Evolutionary conservation across 2,113 vertebrate genomes (phyloP).

Genomic region (Takifugu bimaculatus): DNA sequence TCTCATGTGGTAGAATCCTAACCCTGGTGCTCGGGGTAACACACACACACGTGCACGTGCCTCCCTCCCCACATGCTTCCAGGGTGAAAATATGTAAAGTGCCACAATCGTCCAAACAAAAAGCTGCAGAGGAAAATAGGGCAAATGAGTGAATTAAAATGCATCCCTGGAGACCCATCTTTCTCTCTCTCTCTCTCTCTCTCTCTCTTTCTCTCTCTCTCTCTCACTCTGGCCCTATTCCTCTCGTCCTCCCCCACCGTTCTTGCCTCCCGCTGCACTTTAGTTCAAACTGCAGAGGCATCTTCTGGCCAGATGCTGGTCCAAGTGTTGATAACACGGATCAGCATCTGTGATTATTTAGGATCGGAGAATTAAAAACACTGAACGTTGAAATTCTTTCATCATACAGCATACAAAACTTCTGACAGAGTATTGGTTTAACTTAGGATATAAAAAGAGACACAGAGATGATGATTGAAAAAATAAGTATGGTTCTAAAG

Average conservation of each 20-base stretch:
- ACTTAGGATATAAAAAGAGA: slow-evolving; percentile 4
- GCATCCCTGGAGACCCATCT: slow-evolving; percentile 67
- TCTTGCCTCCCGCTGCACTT: slow-evolving; percentile 31
- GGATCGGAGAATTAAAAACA: slow-evolving; percentile 19
- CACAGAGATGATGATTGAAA: slow-evolving; percentile 1
- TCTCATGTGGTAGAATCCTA: slow-evolving; percentile 42
- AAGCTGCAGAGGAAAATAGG: slow-evolving; percentile 75
- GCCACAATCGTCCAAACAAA: slow-evolving; percentile 75
- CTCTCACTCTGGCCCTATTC: slow-evolving; percentile 10
- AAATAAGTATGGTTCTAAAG: neutral
- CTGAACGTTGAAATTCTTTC: slow-evolving; percentile 13
- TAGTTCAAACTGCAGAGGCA: slow-evolving; percentile 20
- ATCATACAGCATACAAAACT: neutral
- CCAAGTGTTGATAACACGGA: slow-evolving; percentile 20
- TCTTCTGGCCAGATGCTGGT: slow-evolving; percentile 30
- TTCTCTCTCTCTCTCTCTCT: slow-evolving; percentile 53
- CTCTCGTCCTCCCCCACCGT: slow-evolving; percentile 27
- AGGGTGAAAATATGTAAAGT: slow-evolving; percentile 76
- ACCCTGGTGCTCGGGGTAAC: slow-evolving; percentile 42
- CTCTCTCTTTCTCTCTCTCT: slow-evolving; percentile 28
- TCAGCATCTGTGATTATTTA: slow-evolving; percentile 24
- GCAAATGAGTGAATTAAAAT: slow-evolving; percentile 77
- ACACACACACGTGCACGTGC: slow-evolving; percentile 37
- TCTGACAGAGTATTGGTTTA: slow-evolving; percentile 20
- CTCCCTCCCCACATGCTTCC: slow-evolving; percentile 57